Evolutionary conservation across 2,888 invertebrate species (phyloP).

Genomic region (Gastracanthus pulcherrimus): DNA sequence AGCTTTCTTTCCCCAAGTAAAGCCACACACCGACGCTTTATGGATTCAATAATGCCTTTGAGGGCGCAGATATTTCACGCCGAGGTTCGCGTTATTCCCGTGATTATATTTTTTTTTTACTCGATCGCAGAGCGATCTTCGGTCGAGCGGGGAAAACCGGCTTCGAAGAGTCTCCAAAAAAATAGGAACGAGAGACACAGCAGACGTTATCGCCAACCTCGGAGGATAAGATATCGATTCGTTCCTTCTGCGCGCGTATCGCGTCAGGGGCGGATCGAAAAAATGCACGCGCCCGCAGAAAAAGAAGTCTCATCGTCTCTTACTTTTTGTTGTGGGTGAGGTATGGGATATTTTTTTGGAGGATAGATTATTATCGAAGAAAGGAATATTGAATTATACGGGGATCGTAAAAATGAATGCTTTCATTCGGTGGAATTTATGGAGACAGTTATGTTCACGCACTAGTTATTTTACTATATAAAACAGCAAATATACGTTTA

Average conservation of each 20-base stretch:
- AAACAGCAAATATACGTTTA: not conserved
- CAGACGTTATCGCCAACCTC: not conserved
- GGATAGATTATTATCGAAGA: not conserved
- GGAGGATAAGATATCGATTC: slow-evolving; percentile 29
- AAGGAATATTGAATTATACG: not conserved
- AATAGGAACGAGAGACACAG: no score
- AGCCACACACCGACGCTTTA: no score
- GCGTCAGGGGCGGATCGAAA: not conserved
- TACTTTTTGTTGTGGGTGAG: not conserved
- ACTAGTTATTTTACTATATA: not conserved
- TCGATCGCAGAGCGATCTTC: no score
- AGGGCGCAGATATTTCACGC: not conserved
- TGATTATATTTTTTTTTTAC: not conserved
- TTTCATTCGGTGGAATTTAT: not conserved
- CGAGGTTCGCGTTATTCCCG: no score
- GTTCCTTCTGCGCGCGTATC: not conserved
- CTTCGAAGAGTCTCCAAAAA: not conserved
- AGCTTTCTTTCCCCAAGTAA: no score
- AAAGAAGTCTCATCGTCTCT: not conserved
- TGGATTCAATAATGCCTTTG: not conserved
- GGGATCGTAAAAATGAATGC: not conserved
- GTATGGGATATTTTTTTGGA: not conserved
- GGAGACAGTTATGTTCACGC: not conserved
- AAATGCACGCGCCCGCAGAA: not conserved
- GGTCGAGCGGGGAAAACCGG: not conserved